A percentile compares a stretch with the other conserved stretches of the same genome.
Evolutionary conservation across 2,797 vertebrate genomes (phyloP).

Genomic region (Sebastes matsubarae): DNA sequence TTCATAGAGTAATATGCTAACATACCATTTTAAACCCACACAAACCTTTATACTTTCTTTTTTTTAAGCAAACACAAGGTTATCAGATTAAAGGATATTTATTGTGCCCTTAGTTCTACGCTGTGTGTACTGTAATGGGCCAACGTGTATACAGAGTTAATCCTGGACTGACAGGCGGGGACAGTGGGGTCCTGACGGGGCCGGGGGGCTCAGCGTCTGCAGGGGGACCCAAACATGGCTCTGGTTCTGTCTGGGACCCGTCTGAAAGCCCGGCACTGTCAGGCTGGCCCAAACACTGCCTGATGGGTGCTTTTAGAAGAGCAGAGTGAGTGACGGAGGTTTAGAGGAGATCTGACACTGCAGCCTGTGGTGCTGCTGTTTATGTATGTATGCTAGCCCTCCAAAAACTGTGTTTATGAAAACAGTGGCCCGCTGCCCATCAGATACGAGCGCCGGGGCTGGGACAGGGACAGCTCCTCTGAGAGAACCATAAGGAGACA

Average conservation of each 20-base stretch:
- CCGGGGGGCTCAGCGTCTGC: slow-evolving; percentile 24
- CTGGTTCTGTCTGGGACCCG: slow-evolving; percentile 67
- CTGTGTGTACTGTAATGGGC: slow-evolving; percentile 59
- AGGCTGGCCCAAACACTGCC: slow-evolving; percentile 71
- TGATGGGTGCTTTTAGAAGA: slow-evolving; percentile 73
- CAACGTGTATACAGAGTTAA: slow-evolving; percentile 66
- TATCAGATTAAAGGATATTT: slow-evolving; percentile 70
- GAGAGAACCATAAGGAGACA: slow-evolving; percentile 47
- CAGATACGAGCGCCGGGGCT: slow-evolving; percentile 63
- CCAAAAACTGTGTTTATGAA: slow-evolving; percentile 81
- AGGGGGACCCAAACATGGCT: slow-evolving; percentile 57
- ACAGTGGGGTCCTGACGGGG: slow-evolving; percentile 48
- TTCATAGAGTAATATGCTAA: slow-evolving; percentile 18
- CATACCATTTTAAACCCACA: slow-evolving; percentile 24
- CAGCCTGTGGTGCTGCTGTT: slow-evolving; percentile 76
- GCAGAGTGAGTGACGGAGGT: slow-evolving; percentile 76
- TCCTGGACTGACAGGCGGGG: slow-evolving; percentile 57
- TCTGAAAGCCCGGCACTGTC: slow-evolving; percentile 68
- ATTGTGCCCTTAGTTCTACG: slow-evolving; percentile 38
- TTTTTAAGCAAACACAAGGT: slow-evolving; percentile 45
- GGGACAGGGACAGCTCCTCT: slow-evolving; percentile 56
- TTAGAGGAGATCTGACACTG: slow-evolving; percentile 75
- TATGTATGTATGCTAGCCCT: slow-evolving; percentile 74
- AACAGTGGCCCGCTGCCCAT: slow-evolving; percentile 79
- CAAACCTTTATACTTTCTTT: slow-evolving; percentile 41